Evolutionary conservation across 2,888 invertebrate genomes (phyloP).

Genomic region (Epirrhoe tristata): DNA sequence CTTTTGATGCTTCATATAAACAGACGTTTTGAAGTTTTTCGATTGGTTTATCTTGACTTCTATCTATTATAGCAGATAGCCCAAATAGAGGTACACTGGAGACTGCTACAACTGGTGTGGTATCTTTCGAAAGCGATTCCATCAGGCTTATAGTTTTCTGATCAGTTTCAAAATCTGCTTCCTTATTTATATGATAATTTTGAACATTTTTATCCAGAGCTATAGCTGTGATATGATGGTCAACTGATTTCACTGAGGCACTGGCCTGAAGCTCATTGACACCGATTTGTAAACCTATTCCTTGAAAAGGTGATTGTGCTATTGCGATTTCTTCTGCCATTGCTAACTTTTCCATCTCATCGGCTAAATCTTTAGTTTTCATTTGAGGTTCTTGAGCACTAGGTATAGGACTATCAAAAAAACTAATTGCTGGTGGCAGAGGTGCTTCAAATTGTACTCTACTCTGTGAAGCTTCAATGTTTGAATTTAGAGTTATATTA

Average conservation of each 20-base stretch:
- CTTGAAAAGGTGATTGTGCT: conserved; percentile 21
- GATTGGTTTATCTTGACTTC: conserved; percentile 46
- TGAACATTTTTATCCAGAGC: conserved; percentile 15
- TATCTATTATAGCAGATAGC: conserved; percentile 55
- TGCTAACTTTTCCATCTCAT: conserved; percentile 25
- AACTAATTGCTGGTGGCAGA: conserved; percentile 35
- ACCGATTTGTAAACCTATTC: conserved; percentile 14
- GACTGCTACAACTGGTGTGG: conserved; percentile 50
- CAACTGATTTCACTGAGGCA: conserved; percentile 12
- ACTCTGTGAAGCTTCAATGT: background rate
- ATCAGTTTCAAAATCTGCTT: conserved; percentile 10
- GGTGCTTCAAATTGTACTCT: conserved; percentile 19
- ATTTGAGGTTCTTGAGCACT: conserved; percentile 11
- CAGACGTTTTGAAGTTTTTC: conserved; percentile 39
- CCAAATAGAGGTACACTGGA: conserved; percentile 59
- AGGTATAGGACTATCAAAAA: conserved; percentile 33
- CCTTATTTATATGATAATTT: conserved; percentile 16
- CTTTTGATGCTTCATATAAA: conserved; percentile 34
- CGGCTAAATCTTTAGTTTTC: conserved; percentile 19
- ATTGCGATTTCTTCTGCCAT: conserved; percentile 30
- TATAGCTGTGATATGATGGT: conserved; percentile 9
- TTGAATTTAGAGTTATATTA: background rate
- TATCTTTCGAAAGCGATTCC: conserved; percentile 47
- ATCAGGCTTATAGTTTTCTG: conserved; percentile 43
- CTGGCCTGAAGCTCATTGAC: conserved; percentile 12